Evolutionary conservation across 2,113 vertebrate genomes (phyloP).

Genomic region (pig (Sus scrofa)): T2T-Sscrofa CM000814.6:58149001-58149500

Average conservation of each 20-base stretch:
- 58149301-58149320: neutral
- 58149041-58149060: neutral
- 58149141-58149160: neutral
- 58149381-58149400: neutral
- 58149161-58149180: neutral
- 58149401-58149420: neutral
- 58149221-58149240: neutral
- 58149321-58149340: neutral
- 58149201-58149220: neutral
- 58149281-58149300: neutral
- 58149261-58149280: neutral
- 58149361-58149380: neutral
- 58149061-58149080: neutral
- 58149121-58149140: neutral
- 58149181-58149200: neutral
- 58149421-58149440: neutral
- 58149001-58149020: neutral
- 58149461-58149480: neutral
- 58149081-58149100: neutral
- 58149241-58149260: neutral
- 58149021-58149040: neutral
- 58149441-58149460: neutral
- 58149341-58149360: neutral
- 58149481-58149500: neutral
- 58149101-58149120: neutral